phyloP scores from a whole-genome alignment of 2,888 invertebrate genomes.

The Muschampia plurimacula region DNA sequence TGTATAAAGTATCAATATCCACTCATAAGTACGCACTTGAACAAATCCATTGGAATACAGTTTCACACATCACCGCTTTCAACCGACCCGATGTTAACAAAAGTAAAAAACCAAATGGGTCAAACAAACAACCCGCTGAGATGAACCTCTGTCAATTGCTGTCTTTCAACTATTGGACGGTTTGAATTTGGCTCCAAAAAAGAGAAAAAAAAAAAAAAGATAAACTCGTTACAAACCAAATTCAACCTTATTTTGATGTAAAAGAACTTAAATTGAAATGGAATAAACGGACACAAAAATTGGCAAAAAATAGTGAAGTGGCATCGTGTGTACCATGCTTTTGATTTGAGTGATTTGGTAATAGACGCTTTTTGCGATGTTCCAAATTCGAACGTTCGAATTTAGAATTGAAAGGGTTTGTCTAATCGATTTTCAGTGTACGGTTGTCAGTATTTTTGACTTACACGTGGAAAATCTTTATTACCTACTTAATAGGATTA shows the following conservation, averaged over 20 bases:
- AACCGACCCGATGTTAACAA: conserved; percentile 31
- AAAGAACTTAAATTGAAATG: not conserved
- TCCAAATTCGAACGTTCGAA: conserved; percentile 17
- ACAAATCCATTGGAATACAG: conserved; percentile 15
- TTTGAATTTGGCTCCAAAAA: conserved; percentile 22
- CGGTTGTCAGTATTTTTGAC: not conserved
- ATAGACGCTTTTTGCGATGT: conserved; percentile 34
- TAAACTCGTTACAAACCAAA: not conserved
- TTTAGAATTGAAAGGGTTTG: conserved; percentile 27
- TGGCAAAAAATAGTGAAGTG: conserved; percentile 32
- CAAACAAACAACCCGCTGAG: conserved; percentile 57
- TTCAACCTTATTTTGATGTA: not conserved
- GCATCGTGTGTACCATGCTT: conserved; percentile 16
- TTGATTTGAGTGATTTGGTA: conserved; percentile 35
- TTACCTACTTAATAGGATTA: too few species aligned
- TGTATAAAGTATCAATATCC: not conserved
- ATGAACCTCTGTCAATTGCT: conserved; percentile 59
- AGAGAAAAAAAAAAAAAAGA: conserved; percentile 6
- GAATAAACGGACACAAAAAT: not conserved
- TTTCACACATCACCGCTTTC: conserved; percentile 64
- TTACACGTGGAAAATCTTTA: not conserved
- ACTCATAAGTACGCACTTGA: not conserved
- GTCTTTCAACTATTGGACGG: conserved; percentile 47
- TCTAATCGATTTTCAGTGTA: conserved; percentile 25
- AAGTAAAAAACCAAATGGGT: conserved; percentile 47